Conservation (phyloP, 2,113 vertebrate species). For the Leucopsar rothschildi region DNA sequence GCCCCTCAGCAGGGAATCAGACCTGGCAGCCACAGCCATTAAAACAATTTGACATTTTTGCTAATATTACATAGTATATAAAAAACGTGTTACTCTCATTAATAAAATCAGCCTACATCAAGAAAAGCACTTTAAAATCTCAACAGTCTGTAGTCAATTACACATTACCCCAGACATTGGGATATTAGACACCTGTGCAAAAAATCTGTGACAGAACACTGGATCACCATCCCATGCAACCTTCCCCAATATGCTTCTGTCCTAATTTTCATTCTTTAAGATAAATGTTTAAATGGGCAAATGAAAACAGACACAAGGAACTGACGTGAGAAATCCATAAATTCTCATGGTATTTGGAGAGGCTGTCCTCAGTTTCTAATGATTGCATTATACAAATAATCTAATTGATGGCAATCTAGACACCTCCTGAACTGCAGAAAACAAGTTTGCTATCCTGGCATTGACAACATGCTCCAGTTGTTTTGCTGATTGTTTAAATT, state of each 20-base stretch:
- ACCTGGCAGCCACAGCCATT: neutral
- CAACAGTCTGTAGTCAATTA: neutral
- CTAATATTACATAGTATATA: neutral
- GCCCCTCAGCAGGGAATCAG: neutral
- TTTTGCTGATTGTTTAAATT: neutral
- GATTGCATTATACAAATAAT: neutral
- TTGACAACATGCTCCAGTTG: neutral
- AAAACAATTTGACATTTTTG: neutral
- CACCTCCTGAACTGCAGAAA: neutral
- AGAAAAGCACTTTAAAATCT: neutral
- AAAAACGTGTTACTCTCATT: neutral
- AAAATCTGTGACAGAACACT: neutral
- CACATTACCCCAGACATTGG: neutral
- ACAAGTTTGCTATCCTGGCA: neutral
- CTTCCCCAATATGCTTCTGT: neutral
- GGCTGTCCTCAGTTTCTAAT: neutral
- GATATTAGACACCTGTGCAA: neutral
- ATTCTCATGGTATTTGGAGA: neutral
- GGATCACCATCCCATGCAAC: neutral
- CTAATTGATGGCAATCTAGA: neutral
- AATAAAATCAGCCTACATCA: neutral
- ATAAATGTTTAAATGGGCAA: neutral
- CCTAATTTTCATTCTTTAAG: neutral
- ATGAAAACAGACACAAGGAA: neutral
- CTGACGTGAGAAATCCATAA: neutral